Conservation (phyloP, 2,113 vertebrate genomes). For the Lepus americanus region DNA sequence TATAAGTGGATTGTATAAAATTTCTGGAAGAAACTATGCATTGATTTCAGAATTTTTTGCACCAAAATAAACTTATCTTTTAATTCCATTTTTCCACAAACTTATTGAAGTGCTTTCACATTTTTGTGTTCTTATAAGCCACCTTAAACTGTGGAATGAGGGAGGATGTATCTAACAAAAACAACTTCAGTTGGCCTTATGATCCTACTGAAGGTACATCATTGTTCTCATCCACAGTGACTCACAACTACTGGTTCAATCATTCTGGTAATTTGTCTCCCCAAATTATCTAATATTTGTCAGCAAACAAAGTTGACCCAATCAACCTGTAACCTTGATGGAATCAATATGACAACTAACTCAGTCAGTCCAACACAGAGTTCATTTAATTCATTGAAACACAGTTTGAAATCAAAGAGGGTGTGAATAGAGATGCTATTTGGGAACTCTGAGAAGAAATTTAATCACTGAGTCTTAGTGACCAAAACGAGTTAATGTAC, state of each 20-base stretch:
- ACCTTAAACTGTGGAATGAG: neutral
- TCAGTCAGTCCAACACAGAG: neutral
- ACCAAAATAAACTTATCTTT: too few relatives aligned
- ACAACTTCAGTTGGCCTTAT: neutral
- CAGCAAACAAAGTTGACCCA: neutral
- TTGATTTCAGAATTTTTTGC: too few relatives aligned
- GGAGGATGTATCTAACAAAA: neutral
- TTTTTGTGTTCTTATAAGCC: neutral
- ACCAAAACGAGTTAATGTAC: conserved; percentile 69
- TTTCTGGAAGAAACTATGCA: too few relatives aligned
- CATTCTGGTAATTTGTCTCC: neutral
- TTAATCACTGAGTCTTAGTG: conserved; percentile 53
- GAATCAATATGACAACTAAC: neutral
- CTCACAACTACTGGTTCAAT: neutral
- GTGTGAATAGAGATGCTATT: conserved; percentile 3
- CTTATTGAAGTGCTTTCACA: too few relatives aligned
- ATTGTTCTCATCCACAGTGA: neutral
- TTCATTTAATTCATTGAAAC: conserved; percentile 40
- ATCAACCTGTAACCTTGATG: conserved; percentile 14
- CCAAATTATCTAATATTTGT: conserved; percentile 2
- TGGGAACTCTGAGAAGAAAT: conserved; percentile 57
- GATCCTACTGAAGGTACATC: neutral
- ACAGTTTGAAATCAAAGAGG: conserved; percentile 39
- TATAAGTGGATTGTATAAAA: too few relatives aligned
- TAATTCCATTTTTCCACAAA: too few relatives aligned